Conservation (phyloP, 2,113 vertebrate genomes). For the Calonectris borealis region DNA sequence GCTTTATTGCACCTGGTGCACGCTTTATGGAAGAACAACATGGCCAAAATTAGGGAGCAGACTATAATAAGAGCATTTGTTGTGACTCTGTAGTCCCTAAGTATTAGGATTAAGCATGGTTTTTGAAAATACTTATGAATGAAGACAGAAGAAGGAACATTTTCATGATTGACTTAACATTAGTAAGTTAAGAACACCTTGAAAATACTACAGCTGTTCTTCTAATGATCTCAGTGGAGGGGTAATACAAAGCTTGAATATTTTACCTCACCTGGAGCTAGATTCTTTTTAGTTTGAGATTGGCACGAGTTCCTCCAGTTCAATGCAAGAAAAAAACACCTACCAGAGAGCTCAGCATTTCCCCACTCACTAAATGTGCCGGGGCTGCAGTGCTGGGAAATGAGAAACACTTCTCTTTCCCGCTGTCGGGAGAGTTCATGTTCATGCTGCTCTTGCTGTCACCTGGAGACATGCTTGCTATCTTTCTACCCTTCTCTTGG, state of each 20-base stretch:
- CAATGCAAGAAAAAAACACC: not conserved
- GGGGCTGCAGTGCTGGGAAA: not conserved
- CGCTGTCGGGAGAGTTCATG: not conserved
- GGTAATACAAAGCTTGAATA: not conserved
- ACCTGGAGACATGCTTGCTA: rapidly evolving
- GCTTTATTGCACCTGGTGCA: not conserved
- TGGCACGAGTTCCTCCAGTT: not conserved
- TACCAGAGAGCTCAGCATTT: not conserved
- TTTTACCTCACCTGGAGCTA: not conserved
- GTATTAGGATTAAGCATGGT: not conserved
- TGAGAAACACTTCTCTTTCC: not conserved
- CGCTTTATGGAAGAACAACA: not conserved
- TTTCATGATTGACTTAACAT: not conserved
- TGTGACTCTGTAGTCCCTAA: not conserved
- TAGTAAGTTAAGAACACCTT: not conserved
- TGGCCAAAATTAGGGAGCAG: not conserved
- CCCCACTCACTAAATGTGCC: not conserved
- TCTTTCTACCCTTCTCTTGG: not conserved
- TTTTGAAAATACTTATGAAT: not conserved
- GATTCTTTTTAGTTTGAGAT: not conserved
- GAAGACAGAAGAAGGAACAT: not conserved
- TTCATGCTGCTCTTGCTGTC: not conserved
- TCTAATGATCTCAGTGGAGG: not conserved
- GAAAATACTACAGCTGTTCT: not conserved
- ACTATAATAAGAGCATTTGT: not conserved